phyloP scores from a whole-genome alignment of 1,140 invertebrate genomes.

The Wasmannia auropunctata region DNA sequence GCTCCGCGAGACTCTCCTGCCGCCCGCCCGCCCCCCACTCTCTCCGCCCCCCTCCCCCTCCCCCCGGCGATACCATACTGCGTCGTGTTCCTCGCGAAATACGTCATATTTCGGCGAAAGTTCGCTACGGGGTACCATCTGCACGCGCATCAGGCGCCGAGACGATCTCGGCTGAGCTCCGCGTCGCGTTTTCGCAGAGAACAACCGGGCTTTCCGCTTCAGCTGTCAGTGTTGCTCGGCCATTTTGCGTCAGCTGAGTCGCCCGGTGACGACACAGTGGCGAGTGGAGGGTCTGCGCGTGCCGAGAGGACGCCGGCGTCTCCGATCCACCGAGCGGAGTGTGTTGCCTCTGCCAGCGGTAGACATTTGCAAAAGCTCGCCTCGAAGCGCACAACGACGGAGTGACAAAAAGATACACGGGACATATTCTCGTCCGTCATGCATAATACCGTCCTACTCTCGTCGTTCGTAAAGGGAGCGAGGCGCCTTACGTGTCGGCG shows the following conservation, averaged over 20 bases:
- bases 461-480: neutral
- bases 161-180: accelerated
- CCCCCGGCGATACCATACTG: slow-evolving; percentile 54
- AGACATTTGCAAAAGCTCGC: neutral
- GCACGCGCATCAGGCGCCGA: neutral
- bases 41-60: neutral
- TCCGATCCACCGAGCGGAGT: neutral
- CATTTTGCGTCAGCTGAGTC: slow-evolving; percentile 74
- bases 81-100: slow-evolving; percentile 55
- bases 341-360: neutral
- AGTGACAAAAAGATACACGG: neutral
- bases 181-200: slow-evolving; percentile 49
- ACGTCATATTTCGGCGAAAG: neutral
- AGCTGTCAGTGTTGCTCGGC: slow-evolving; percentile 70
- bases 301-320: neutral
- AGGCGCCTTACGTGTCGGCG: neutral
- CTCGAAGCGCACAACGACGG: neutral
- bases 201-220: slow-evolving; percentile 57
- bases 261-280: slow-evolving; percentile 66
- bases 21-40: neutral
- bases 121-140: accelerated
- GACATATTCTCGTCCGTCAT: neutral
- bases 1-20: slow-evolving; percentile 35
- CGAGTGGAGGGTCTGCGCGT: slow-evolving; percentile 66
- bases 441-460: neutral